These are phyloP conservation scores for Dipodomys stephensi DNA, from an alignment of 2,113 vertebrate species.

Conservation along the genomic window DNA sequence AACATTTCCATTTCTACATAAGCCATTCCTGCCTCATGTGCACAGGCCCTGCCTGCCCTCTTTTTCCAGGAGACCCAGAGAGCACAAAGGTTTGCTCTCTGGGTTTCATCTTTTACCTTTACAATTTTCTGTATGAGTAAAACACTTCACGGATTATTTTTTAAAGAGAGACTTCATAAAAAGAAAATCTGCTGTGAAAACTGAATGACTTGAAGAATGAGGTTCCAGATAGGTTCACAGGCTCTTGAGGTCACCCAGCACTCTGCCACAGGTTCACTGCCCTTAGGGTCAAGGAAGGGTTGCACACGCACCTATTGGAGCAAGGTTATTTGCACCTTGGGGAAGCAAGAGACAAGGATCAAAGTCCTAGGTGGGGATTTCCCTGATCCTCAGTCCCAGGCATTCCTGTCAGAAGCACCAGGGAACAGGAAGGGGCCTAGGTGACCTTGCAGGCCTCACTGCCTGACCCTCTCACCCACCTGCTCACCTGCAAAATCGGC, in stretches of 20 bases:
- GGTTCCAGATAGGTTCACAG: slow-evolving; percentile 29
- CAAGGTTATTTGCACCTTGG: not conserved
- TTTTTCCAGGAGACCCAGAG: slow-evolving; percentile 60
- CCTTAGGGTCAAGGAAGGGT: not conserved
- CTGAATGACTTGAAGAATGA: slow-evolving; percentile 17
- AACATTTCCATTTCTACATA: slow-evolving; percentile 72
- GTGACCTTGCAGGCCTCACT: not conserved
- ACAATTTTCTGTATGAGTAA: slow-evolving; percentile 41
- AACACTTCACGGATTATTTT: slow-evolving; percentile 47
- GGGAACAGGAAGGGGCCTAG: not conserved
- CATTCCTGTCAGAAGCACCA: not conserved
- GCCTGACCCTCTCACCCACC: not conserved
- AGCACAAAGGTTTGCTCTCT: slow-evolving; percentile 60
- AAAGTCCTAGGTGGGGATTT: not conserved
- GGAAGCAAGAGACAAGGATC: not conserved
- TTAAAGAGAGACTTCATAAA: slow-evolving; percentile 21
- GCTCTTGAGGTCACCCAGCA: not conserved
- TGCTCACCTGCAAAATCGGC: not conserved
- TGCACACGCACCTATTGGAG: not conserved
- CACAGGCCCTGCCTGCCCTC: slow-evolving; percentile 40
- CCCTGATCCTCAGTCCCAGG: not conserved
- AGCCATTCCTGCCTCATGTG: slow-evolving; percentile 37
- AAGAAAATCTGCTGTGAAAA: not conserved
- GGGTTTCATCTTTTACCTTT: slow-evolving; percentile 64
- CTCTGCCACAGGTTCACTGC: not conserved